Evolutionary conservation across 2,888 invertebrate genomes (phyloP).

Genomic region (Dicyrtoma fusca): DNA sequence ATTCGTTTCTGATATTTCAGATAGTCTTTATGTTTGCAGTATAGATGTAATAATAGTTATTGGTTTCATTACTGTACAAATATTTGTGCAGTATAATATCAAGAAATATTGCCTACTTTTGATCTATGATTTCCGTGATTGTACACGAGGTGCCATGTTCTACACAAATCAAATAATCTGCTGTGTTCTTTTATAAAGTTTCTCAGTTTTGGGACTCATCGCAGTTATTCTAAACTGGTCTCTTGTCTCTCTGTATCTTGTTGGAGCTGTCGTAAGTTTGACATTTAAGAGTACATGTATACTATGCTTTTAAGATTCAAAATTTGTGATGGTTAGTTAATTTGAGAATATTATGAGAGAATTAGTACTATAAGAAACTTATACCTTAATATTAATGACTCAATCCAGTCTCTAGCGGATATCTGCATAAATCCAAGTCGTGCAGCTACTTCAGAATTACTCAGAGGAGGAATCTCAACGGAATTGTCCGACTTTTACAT

Average conservation of each 20-base stretch:
- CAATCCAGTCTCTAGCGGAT: conserved; percentile 71
- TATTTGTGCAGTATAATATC: no score
- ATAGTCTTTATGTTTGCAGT: neutral
- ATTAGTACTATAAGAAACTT: no score
- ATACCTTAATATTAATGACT: no score
- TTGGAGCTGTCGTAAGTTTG: conserved; percentile 72
- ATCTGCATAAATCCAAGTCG: conserved; percentile 83
- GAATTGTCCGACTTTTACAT: conserved; percentile 78
- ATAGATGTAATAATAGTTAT: no score
- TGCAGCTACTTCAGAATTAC: conserved; percentile 52
- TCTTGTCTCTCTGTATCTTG: conserved; percentile 83
- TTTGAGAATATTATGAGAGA: no score
- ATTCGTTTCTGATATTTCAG: neutral
- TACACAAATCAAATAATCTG: neutral
- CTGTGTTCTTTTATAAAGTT: conserved; percentile 60
- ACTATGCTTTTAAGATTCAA: no score
- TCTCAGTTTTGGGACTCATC: conserved; percentile 82
- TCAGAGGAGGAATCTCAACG: conserved; percentile 56
- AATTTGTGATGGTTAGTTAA: no score
- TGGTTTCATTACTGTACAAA: no score
- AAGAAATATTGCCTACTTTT: neutral
- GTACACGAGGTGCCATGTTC: neutral
- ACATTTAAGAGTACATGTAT: neutral
- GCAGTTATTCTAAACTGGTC: conserved; percentile 88
- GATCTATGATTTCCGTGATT: neutral